phyloP scores from a whole-genome alignment of 2,888 invertebrate genomes.

The Litoditis marina region DNA sequence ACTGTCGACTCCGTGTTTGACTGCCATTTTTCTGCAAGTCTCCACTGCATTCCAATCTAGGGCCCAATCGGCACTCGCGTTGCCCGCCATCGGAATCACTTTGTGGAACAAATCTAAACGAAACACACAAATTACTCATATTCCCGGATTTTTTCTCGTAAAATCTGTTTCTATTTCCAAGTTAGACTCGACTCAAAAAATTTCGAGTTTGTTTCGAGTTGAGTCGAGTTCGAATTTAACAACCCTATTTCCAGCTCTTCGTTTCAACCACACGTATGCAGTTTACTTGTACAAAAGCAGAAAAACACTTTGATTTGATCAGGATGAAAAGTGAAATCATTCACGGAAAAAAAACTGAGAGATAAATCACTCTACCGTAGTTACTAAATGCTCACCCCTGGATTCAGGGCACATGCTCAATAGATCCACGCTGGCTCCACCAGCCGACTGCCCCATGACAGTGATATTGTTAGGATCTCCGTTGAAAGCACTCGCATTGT shows the following conservation, averaged over 20 bases:
- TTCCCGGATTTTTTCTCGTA: too few species aligned
- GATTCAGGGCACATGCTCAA: conserved; percentile 38
- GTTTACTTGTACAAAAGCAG: too few species aligned
- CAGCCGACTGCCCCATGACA: conserved; percentile 41
- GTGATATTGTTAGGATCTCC: conserved; percentile 39
- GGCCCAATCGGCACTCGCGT: conserved; percentile 3
- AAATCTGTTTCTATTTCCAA: too few species aligned
- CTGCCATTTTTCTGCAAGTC: conserved; percentile 3
- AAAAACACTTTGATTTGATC: too few species aligned
- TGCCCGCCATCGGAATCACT: conserved; percentile 16
- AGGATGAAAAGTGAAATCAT: conserved; percentile 43
- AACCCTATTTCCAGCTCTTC: too few species aligned
- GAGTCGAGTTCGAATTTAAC: too few species aligned
- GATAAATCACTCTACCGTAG: background rate
- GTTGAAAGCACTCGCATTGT: conserved; percentile 29
- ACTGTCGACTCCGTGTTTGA: conserved; percentile 5
- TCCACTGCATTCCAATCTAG: background rate
- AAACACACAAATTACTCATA: too few species aligned
- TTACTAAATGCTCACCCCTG: conserved; percentile 19
- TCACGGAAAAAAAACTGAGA: conserved; percentile 19
- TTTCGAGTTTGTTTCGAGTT: too few species aligned
- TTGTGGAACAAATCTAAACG: conserved; percentile 16
- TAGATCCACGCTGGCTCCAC: conserved; percentile 37
- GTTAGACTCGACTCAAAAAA: too few species aligned
- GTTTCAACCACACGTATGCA: conserved; percentile 43